These are phyloP conservation scores for Siniperca knerii DNA, from an alignment of 2,113 vertebrate species.

Conservation along the genomic window DNA sequence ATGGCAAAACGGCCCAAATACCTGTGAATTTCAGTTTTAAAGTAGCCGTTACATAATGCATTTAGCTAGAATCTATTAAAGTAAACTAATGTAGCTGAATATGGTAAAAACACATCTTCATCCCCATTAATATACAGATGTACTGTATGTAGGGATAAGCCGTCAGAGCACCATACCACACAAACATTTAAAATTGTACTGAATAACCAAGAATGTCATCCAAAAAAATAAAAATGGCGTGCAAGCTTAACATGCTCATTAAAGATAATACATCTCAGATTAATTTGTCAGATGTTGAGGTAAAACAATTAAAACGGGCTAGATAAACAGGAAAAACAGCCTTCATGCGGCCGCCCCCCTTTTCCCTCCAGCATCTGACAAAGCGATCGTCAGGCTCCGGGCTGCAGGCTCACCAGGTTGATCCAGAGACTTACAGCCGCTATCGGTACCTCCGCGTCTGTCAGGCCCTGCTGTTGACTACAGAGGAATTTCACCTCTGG, in stretches of 20 bases:
- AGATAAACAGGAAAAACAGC: not conserved
- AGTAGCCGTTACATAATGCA: not conserved
- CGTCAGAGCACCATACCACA: not conserved
- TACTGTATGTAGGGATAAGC: not conserved
- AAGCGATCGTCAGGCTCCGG: slow-evolving; percentile 11
- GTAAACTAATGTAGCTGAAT: not conserved
- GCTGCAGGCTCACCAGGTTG: slow-evolving; percentile 4
- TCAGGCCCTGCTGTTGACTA: slow-evolving; percentile 41
- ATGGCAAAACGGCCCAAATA: not conserved
- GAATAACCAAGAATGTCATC: not conserved
- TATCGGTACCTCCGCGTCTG: slow-evolving; percentile 13
- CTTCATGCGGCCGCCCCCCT: not conserved
- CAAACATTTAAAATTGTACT: not conserved
- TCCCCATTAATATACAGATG: not conserved
- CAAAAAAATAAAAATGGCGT: too few relatives aligned
- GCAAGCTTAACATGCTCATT: too few relatives aligned
- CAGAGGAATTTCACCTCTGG: slow-evolving; percentile 48
- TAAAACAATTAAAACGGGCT: not conserved
- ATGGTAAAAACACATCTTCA: not conserved
- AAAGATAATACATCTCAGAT: not conserved
- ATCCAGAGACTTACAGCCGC: slow-evolving; percentile 43
- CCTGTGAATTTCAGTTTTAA: not conserved
- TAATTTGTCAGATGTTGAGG: too few relatives aligned
- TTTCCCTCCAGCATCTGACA: not conserved
- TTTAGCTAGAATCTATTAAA: not conserved